Base-by-base conservation (phyloP, 2,113 vertebrate genomes). In the Periophthalmodon schlosseri region DNA sequence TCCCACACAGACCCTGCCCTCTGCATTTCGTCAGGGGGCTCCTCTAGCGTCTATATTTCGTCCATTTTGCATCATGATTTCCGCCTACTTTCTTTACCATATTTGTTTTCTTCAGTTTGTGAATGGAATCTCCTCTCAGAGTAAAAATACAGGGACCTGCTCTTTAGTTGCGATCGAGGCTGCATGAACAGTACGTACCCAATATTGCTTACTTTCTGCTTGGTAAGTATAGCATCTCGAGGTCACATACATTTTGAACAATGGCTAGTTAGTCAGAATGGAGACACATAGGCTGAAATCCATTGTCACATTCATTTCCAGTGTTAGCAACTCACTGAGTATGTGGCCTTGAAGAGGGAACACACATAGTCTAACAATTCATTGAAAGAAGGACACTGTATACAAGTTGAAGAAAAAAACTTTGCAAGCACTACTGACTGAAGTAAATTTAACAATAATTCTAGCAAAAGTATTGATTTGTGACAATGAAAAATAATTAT, bases 51-150 rank as follows among this genome's bases (percentile, higher is more conserved):
- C 61, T 65, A 1, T 10, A 65, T 18, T 70, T 24, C 39, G 7
- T 10, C 21, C 15, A 21, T 68, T 74, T 44, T 54, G 49, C 70
- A 16, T 70, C 60, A 74, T 16, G 65, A 13, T 20, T 1, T 44
- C 20, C 54, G 21, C 18, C 24, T 50, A 20, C 79, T 79, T 69
- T 64, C 15, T 64, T 79, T 56, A 7, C 36, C 34, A 65, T 60
- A 68, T 63, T 84, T 76, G 80, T 86, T 84, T 76, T 5, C 68
- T 81, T 58, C 80, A 72, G 68, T 68, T 84, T 82, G 82, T 57
- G 77, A 79, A 88, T 88, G 64, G 39, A 60, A 74, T 83, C 72
- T 85, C 52, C 39, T 33, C 76, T 69, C 33, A 14, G 2, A 24
- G 57, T 60, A 23, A 60, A 28, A 60, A 58, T 15, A 52, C 50